Evolutionary conservation across 2,113 vertebrate genomes (phyloP).

Genomic region (Mandrillus leucophaeus): DNA sequence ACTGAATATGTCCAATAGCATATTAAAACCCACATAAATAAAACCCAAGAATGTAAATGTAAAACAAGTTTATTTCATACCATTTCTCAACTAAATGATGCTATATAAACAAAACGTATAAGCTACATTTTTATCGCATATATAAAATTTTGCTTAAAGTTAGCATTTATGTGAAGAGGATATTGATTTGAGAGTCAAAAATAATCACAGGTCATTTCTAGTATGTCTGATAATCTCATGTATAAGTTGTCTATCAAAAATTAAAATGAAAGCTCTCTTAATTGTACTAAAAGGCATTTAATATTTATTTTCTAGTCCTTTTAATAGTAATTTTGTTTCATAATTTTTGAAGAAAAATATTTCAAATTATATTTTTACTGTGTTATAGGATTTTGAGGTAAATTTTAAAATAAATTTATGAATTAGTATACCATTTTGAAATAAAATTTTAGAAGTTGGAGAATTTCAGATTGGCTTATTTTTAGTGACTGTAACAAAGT

Average conservation of each 20-base stretch:
- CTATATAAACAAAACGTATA: background rate
- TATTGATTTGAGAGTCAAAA: conserved; percentile 17
- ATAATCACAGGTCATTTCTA: background rate
- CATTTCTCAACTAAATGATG: background rate
- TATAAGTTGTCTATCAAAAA: background rate
- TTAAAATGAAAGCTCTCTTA: background rate
- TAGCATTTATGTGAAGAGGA: background rate
- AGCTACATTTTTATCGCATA: background rate
- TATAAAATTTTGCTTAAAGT: background rate
- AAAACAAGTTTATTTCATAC: conserved; percentile 6
- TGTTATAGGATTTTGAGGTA: background rate
- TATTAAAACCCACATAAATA: background rate
- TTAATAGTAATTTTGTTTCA: background rate
- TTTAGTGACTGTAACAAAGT: background rate
- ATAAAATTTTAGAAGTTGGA: background rate
- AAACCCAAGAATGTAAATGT: background rate
- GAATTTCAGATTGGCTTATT: background rate
- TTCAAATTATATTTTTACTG: conserved; percentile 36
- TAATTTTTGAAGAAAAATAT: background rate
- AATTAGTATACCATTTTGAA: background rate
- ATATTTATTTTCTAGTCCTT: background rate
- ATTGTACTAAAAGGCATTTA: background rate
- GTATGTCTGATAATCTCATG: background rate
- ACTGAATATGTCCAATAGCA: background rate
- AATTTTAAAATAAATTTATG: background rate